Conservation (phyloP, 2,888 invertebrate genomes). For the Yponomeuta sedellus region DNA sequence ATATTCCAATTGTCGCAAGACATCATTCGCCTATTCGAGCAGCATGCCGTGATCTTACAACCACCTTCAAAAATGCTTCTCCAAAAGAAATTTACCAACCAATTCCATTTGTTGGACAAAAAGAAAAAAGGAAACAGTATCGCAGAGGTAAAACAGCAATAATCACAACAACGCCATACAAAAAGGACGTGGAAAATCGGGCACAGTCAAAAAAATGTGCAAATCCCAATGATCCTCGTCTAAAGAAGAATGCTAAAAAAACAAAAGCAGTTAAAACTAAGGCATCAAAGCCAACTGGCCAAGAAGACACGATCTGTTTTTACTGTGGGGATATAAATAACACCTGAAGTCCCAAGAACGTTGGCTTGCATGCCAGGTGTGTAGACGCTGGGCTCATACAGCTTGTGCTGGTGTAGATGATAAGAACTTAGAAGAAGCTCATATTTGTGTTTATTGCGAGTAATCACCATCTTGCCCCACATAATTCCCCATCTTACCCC, state of each 20-base stretch:
- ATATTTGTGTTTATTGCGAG: no score
- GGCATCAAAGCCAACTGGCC: background rate
- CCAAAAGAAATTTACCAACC: slow-evolving; percentile 24
- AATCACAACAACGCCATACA: slow-evolving; percentile 27
- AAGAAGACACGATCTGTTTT: slow-evolving; percentile 19
- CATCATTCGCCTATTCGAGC: slow-evolving; percentile 18
- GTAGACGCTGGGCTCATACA: slow-evolving; percentile 23
- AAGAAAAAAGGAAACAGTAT: background rate
- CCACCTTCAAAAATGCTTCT: slow-evolving; percentile 22
- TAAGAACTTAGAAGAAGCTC: no score
- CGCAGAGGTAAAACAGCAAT: slow-evolving; percentile 29
- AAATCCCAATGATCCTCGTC: slow-evolving; percentile 22
- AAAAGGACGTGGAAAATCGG: slow-evolving; percentile 25
- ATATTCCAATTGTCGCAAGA: no score
- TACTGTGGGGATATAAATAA: slow-evolving; percentile 17
- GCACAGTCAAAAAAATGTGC: slow-evolving; percentile 24
- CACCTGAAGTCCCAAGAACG: slow-evolving; percentile 22
- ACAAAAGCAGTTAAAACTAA: slow-evolving; percentile 12
- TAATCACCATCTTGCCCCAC: no score
- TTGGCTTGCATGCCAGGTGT: slow-evolving; percentile 20
- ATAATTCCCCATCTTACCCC: no score
- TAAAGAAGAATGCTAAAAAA: slow-evolving; percentile 16
- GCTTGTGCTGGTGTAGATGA: no score
- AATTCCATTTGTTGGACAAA: slow-evolving; percentile 23
- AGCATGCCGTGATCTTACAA: slow-evolving; percentile 20